A percentile compares a stretch with the other conserved stretches of the same genome.
These are phyloP conservation scores for Orientallactaga sibirica DNA, from an alignment of 2,797 vertebrate genomes.

Conservation along the genomic window DNA sequence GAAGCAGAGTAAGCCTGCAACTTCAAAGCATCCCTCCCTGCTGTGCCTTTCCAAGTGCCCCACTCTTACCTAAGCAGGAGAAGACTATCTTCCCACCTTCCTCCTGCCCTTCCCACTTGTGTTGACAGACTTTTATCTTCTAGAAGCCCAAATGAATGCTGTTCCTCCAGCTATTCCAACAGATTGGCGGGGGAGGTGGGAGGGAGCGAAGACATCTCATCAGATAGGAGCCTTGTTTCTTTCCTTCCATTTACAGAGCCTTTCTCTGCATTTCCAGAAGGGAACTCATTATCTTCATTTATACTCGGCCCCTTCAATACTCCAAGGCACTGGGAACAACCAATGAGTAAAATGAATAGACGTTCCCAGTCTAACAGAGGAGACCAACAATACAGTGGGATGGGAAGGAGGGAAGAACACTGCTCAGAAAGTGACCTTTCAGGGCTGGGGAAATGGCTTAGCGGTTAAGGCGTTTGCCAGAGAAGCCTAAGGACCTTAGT, in stretches of 20 bases:
- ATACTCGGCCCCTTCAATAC: not conserved
- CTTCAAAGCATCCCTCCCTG: not conserved
- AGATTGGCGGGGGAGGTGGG: not conserved
- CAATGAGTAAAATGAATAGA: not conserved
- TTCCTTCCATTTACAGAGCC: not conserved
- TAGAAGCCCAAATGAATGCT: not conserved
- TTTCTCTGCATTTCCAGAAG: conserved; percentile 61
- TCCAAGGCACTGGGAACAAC: not conserved
- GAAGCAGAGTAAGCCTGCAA: not conserved
- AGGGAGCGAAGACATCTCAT: not conserved
- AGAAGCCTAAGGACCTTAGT: too few relatives aligned
- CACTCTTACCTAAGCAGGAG: conserved; percentile 2
- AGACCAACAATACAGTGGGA: not conserved
- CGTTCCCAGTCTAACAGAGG: not conserved
- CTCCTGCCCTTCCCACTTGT: not conserved
- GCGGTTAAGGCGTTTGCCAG: too few relatives aligned
- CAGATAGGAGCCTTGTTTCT: not conserved
- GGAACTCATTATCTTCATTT: conserved; percentile 50
- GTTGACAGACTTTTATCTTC: conserved; percentile 50
- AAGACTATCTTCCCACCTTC: not conserved
- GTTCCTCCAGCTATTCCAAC: not conserved
- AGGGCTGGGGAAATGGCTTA: too few relatives aligned
- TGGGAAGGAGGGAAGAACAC: not conserved
- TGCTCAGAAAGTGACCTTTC: not conserved
- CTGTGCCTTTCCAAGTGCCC: not conserved